phyloP scores from a whole-genome alignment of 2,888 invertebrate genomes.

The Margaritifera margaritifera region DNA sequence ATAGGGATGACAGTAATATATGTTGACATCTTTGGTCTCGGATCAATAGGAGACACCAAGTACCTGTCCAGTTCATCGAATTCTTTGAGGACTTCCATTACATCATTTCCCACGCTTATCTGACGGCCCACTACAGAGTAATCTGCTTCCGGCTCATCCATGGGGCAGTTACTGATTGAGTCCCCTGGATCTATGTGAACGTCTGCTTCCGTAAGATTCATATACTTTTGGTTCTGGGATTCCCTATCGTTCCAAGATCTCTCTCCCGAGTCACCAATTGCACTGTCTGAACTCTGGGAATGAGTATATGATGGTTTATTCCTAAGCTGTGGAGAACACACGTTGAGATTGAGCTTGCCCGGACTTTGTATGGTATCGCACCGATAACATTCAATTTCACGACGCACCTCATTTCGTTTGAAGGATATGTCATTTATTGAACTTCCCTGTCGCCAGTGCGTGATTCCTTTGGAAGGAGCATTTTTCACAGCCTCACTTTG shows the following conservation, averaged over 20 bases:
- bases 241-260: constrained; percentile 23
- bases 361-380: constrained; percentile 20
- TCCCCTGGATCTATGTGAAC: constrained; percentile 33
- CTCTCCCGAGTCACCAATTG: constrained; percentile 36
- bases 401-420: constrained; percentile 6
- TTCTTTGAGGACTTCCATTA: no score
- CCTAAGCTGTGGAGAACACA: neutral
- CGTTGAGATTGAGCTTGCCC: constrained; percentile 8
- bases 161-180: constrained; percentile 28
- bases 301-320: neutral
- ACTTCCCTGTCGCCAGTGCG: no score
- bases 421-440: no score
- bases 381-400: constrained; percentile 30
- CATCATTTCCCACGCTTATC: no score
- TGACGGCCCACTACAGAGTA: constrained; percentile 15
- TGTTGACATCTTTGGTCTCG: no score
- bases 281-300: constrained; percentile 41
- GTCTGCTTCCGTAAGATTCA: constrained; percentile 3
- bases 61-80: no score
- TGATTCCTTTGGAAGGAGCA: no score
- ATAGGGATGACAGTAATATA: no score
- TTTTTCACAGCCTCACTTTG: no score
- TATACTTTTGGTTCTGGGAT: constrained; percentile 2
- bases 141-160: constrained; percentile 32
- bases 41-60: no score